Conservation (phyloP, 1,140 invertebrate species). For the Bombus difficillimus region DNA sequence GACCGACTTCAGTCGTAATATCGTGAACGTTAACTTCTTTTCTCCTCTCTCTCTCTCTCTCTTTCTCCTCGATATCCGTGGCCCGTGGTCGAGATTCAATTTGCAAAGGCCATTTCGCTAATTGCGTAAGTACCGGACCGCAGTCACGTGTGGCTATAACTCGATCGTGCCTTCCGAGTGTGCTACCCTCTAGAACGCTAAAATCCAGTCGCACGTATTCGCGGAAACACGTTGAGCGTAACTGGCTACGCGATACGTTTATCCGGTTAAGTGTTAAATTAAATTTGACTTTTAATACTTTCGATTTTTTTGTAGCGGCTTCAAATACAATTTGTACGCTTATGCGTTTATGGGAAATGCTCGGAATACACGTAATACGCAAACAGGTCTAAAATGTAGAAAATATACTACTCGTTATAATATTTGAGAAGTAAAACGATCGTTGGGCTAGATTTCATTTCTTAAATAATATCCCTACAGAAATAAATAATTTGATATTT, state of each 20-base stretch:
- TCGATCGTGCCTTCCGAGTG: slow-evolving; percentile 52
- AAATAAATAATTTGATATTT: too few relatives aligned
- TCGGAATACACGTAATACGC: too few relatives aligned
- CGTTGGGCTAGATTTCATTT: too few relatives aligned
- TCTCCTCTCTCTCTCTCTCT: background rate
- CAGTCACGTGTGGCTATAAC: slow-evolving; percentile 63
- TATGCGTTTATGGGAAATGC: too few relatives aligned
- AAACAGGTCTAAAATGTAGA: too few relatives aligned
- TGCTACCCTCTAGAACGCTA: slow-evolving; percentile 31
- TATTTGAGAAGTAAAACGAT: too few relatives aligned
- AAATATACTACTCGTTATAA: too few relatives aligned
- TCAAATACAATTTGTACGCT: too few relatives aligned
- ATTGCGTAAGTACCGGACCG: slow-evolving; percentile 68
- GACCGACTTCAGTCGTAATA: slow-evolving; percentile 30
- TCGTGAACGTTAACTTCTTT: slow-evolving; percentile 53
- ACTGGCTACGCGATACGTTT: slow-evolving; percentile 8
- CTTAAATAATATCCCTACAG: too few relatives aligned
- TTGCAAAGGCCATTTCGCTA: slow-evolving; percentile 69
- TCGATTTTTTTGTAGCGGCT: background rate
- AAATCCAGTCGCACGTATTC: slow-evolving; percentile 1
- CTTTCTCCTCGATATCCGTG: slow-evolving; percentile 32
- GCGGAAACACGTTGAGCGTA: slow-evolving; percentile 16
- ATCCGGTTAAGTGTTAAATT: slow-evolving; percentile 20
- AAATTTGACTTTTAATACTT: slow-evolving; percentile 15
- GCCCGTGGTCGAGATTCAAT: slow-evolving; percentile 66